Evolutionary conservation across 2,888 invertebrate species (phyloP).

Genomic region (Dynastes hyllus): DNA sequence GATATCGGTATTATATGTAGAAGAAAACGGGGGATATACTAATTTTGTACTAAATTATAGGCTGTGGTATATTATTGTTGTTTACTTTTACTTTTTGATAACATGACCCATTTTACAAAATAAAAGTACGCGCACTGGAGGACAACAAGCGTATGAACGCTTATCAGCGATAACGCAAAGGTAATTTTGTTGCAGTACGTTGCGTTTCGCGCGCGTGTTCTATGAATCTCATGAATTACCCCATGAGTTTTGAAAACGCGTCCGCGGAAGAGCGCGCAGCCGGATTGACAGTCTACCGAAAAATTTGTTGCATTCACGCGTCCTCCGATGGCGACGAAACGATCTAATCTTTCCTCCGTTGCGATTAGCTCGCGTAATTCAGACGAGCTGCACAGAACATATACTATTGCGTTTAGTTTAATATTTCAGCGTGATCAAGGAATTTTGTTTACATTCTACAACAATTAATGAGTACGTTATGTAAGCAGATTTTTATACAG

Average conservation of each 20-base stretch:
- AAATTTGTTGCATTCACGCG: conserved; percentile 34
- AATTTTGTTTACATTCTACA: conserved; percentile 38
- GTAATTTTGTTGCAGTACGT: conserved; percentile 32
- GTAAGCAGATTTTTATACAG: not conserved
- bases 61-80: conserved; percentile 7
- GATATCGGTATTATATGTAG: not conserved
- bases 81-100: conserved; percentile 34
- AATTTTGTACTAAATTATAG: conserved; percentile 14
- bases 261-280: not conserved
- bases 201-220: not conserved
- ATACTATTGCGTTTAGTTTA: conserved; percentile 17
- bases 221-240: not conserved
- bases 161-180: conserved; percentile 42
- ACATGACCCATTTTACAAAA: conserved; percentile 42
- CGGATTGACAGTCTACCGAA: conserved; percentile 14
- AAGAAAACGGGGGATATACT: conserved; percentile 11
- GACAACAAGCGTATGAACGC: not conserved
- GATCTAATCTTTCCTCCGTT: conserved; percentile 36
- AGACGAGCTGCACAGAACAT: not conserved
- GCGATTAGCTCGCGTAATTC: conserved; percentile 20
- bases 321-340: conserved; percentile 19
- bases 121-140: conserved; percentile 17
- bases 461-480: conserved; percentile 2
- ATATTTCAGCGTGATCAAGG: conserved; percentile 20
- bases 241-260: not conserved